Base-by-base conservation (phyloP, 2,797 vertebrate genomes). In the Diplodus puntazzo region DNA sequence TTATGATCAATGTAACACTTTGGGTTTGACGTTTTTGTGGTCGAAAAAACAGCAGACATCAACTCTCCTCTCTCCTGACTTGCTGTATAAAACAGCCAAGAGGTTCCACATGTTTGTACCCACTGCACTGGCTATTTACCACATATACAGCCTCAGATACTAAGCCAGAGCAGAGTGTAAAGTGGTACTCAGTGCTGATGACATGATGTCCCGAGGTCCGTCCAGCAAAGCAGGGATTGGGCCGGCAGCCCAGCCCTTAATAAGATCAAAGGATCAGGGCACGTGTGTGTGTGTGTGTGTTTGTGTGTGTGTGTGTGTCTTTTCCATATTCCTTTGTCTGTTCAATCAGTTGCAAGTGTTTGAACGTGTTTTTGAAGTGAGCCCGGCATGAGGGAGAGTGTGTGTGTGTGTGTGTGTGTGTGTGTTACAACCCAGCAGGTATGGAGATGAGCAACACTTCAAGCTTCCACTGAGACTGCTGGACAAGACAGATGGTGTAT, bases 211-310 rank as follows among this genome's bases (percentile, higher is more conserved):
- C 80, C 74, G 80, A 85, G 74, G 74, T 85, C 83, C 85, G 85
- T 83, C 79, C 80, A 74, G 74, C 76, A 88, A 88, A 89, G 81
- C 72, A 72, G 82, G 86, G 87, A 87, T 89, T 90, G 80, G 14
- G 72, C 70, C 62, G 52, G 59, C 80, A 82, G 80, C 83, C 87
- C 39, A 77, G 81, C 66, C 54, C 73, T 68, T 90, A 93, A 93
- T 91, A 63, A 90, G 92, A 91, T 94, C 89, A 94, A 87, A 85
- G 91, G 91, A 91, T 93, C 86, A 90, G 88, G 34, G 39, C 25
- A 59, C 7, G 34, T 88, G 70, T 14, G 9, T 58, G 66, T 17
- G 27, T 27, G 27, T 27, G 27, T 27, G 27, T 27, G 27, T 27
- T 2, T 27, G 27, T 27, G 27, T 27, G 27, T 27, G 27, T 69